These are phyloP conservation scores for Gallinago undulata DNA, from an alignment of 2,113 vertebrate genomes.

Conservation along the genomic window DNA sequence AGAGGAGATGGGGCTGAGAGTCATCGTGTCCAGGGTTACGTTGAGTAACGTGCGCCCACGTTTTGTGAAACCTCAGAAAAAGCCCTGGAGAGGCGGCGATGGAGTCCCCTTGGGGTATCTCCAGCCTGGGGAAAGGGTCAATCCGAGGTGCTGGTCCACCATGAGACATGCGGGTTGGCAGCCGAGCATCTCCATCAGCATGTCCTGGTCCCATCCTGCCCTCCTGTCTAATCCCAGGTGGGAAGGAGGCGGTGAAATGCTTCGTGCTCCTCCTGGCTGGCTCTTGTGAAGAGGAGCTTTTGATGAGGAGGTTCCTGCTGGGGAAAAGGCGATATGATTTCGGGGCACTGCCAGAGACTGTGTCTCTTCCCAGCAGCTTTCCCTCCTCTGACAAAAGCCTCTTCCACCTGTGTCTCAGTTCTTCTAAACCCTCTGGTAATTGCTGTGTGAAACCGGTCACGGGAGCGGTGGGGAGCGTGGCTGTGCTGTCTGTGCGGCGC, in stretches of 20 bases:
- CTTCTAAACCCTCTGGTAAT: background rate
- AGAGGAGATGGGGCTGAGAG: background rate
- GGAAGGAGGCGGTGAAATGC: background rate
- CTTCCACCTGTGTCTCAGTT: too few relatives aligned
- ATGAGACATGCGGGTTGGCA: fast-evolving
- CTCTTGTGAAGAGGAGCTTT: background rate
- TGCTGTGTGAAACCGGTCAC: background rate
- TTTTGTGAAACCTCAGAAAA: background rate
- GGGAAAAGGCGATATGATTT: background rate
- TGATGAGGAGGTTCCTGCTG: background rate
- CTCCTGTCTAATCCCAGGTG: background rate
- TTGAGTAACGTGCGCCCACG: fast-evolving
- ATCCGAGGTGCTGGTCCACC: fast-evolving
- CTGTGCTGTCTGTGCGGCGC: background rate
- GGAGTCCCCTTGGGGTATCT: background rate
- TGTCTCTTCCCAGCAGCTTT: background rate
- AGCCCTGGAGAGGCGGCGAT: background rate
- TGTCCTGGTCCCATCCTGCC: background rate
- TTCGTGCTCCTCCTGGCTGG: background rate
- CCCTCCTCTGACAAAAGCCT: background rate
- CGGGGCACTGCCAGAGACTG: background rate
- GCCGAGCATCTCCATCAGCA: background rate
- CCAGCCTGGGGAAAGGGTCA: background rate
- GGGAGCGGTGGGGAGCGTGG: background rate
- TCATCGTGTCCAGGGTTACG: background rate